Evolutionary conservation across 2,113 vertebrate genomes (phyloP), one percentile per base, ranked within the genome.

Genomic region (Heterocephalus glaber): DNA sequence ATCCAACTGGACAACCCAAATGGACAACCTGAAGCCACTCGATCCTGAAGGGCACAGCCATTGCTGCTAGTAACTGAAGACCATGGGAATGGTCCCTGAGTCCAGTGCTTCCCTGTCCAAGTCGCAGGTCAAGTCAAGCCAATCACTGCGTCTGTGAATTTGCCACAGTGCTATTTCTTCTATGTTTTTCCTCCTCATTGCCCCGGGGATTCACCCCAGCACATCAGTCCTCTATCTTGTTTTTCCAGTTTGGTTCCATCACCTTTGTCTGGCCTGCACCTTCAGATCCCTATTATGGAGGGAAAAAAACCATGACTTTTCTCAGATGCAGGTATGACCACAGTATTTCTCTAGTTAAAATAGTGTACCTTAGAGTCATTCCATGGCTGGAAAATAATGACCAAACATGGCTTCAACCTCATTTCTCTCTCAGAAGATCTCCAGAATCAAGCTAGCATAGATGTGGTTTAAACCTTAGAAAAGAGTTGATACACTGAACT

Each of bases 301-400:
- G 26, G 79, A 93, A 77, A 38, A 44, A 86, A 94, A 35, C 3
- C 5, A 33, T 20, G 19, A 58, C 44, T 92, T 58, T 24, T 86
- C 52, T 80, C 80, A 88, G 92, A 86, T 44, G 22, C 19, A 92
- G 41, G 47, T 19, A 22, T 84, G 26, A 63, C 9, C 26, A 76
- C 38, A 61, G 1, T 49, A 84, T 76, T 90, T 47, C 33, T 96
- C 41, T 83, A 12, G 14, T 58, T 70, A 87, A 92, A 92, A 84
- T 77, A 58, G 7, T 33, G 24, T 47, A 47, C 20, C 28, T 79
- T 66, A n/a, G 58, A 63, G 17, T 65, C 52, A 60, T 49, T 33
- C 30, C 30, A 52, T 13, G 90, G 11, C n/a, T 94, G 66, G 74
- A 93, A 88, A 90, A 81, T 54, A 63, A 95, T 90, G 24, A 58